Evolutionary conservation across 2,797 vertebrate species (phyloP).

Genomic region (Rallus crepitans): DNA sequence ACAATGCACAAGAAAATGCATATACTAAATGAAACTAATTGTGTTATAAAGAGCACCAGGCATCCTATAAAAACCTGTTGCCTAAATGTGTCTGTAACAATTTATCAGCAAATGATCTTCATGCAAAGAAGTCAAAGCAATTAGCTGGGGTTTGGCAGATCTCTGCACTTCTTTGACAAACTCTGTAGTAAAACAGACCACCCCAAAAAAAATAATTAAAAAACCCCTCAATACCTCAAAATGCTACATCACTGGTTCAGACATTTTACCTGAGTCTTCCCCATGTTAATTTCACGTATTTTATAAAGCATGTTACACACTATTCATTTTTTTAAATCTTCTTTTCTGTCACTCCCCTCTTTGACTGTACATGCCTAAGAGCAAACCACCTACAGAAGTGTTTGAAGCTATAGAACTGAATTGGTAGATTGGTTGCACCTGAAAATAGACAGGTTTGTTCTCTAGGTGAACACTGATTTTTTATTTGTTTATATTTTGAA

Average conservation of each 20-base stretch:
- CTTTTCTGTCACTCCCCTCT: background rate
- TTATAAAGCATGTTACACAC: background rate
- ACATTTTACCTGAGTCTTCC: background rate
- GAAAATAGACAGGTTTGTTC: background rate
- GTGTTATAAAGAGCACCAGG: slow-evolving; percentile 15
- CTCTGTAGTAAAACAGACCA: background rate
- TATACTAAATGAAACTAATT: slow-evolving; percentile 27
- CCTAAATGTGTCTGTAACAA: slow-evolving; percentile 21
- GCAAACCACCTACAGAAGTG: background rate
- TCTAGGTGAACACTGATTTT: background rate
- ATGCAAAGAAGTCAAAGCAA: slow-evolving; percentile 39
- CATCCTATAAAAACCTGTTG: slow-evolving; percentile 48
- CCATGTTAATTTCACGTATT: background rate
- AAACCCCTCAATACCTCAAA: background rate
- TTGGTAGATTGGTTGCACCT: background rate
- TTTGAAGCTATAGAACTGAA: background rate
- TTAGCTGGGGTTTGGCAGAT: slow-evolving; percentile 14
- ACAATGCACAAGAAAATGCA: background rate
- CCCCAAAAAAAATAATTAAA: background rate
- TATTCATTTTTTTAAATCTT: background rate
- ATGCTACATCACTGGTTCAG: background rate
- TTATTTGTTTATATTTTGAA: background rate
- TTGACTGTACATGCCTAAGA: background rate
- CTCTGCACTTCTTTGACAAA: background rate
- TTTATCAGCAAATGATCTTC: slow-evolving; percentile 50